Percentiles rank a stretch among this genome's conserved stretches.
phyloP scores from a whole-genome alignment of 2,797 vertebrate species.

The Octomys mimax region DNA sequence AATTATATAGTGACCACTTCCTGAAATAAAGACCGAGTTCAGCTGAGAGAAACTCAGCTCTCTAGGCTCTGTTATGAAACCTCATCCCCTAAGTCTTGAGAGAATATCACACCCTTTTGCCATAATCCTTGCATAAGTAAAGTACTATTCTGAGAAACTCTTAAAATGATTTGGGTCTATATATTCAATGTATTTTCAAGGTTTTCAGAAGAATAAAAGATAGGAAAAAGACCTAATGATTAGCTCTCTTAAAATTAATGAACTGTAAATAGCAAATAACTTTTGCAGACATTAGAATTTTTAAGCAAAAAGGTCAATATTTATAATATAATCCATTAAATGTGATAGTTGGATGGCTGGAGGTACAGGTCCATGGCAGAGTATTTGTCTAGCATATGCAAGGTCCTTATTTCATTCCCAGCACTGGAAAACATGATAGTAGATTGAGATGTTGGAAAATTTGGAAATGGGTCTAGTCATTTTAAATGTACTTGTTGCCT shows the following conservation, averaged over 20 bases:
- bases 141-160: slow-evolving; percentile 66
- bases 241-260: slow-evolving; percentile 10
- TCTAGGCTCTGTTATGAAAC: slow-evolving; percentile 64
- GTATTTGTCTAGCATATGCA: background rate
- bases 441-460: background rate
- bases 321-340: slow-evolving; percentile 23
- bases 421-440: background rate
- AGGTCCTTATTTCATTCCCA: background rate
- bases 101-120: slow-evolving; percentile 59
- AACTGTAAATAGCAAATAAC: background rate
- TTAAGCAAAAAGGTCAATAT: slow-evolving; percentile 32
- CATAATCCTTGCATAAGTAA: slow-evolving; percentile 63
- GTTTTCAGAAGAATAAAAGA: slow-evolving; percentile 11
- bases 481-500: background rate
- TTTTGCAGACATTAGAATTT: slow-evolving; percentile 8
- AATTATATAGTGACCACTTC: slow-evolving; percentile 30
- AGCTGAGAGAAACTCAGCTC: slow-evolving; percentile 57
- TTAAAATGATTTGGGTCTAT: slow-evolving; percentile 48
- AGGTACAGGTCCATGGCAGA: background rate
- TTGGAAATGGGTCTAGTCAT: background rate
- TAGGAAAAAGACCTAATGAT: background rate
- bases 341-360: background rate
- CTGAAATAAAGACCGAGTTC: slow-evolving; percentile 68
- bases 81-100: slow-evolving; percentile 31
- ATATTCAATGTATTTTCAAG: slow-evolving; percentile 59